Base-by-base conservation (phyloP, 1,140 invertebrate genomes). In the Drosophila ogumai region DNA sequence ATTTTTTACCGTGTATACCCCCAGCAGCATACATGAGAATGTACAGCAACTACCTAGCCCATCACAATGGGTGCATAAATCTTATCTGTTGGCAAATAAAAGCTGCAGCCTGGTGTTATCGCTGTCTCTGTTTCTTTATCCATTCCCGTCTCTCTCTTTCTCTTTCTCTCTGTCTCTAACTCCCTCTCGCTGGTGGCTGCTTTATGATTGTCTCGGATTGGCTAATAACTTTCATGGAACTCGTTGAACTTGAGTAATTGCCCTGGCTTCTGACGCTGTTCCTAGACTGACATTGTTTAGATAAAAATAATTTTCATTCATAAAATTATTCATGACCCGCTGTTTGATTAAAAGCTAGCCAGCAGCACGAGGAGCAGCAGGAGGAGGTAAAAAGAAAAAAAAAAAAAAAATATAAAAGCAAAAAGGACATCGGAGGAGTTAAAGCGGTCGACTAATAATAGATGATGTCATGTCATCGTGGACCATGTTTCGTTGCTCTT, bases 191-290 rank as follows among this genome's bases (percentile, higher is more conserved):
- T 59, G 43, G 7, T 25, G 17, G 31, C 43, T 22, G 12, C 44
- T 72, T 41, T 36, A 36, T 47, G 22, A 38, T 46, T 41, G 28
- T 28, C 52, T 34, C 22, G 36, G 41, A 47, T 59, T 73, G 54
- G 58, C 69, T 63, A 67, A 82, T 82, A 79, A 79, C 75, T 69
- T 77, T 68, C 66, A 73, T 60, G 74, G 22, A 75, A 50, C 68
- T 58, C 64, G 67, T 82, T 85, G 59, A 88, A 82, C 67, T 66
- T 68, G 66, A 80, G 82, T 87, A 79, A 87, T 88, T 88, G 80
- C 47, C 22, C 22, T 40, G 43, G 3, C 52, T 57, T 66, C 52
- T 15, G 13, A 19, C 50, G 46, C 19, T 32, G 15, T 8, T 71
- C 28, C 25, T 19, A 54, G 31, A 43, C 46, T 44, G 63, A 49